These are phyloP conservation scores for Orthochromis malagaraziensis DNA, from an alignment of 2,113 vertebrate genomes.

Conservation along the genomic window DNA sequence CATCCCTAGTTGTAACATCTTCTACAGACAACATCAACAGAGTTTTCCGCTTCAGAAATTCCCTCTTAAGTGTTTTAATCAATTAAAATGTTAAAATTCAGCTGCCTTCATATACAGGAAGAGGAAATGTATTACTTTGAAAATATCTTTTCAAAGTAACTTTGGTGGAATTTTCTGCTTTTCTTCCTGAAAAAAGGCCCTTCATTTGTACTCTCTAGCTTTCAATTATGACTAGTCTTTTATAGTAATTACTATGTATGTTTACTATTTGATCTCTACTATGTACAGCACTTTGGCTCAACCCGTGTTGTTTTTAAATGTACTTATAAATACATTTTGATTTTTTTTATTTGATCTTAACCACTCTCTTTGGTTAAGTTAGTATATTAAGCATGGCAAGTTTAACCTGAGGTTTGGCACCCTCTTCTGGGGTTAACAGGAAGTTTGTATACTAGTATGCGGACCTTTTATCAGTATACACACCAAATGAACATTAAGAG, in stretches of 20 bases:
- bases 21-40: background rate
- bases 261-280: background rate
- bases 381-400: background rate
- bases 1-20: background rate
- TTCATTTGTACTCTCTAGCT: background rate
- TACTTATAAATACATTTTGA: fast-evolving
- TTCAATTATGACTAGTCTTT: background rate
- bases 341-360: background rate
- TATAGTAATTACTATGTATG: background rate
- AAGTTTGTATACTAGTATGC: background rate
- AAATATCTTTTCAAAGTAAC: background rate
- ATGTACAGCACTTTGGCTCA: background rate
- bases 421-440: background rate
- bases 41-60: background rate
- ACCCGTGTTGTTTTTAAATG: background rate
- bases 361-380: background rate
- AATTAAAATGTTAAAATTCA: background rate
- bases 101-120: background rate
- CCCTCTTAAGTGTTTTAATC: background rate
- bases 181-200: background rate
- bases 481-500: background rate
- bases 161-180: background rate
- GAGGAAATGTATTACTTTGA: background rate
- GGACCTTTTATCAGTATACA: fast-evolving
- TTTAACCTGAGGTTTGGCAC: background rate